Conservation (phyloP, 2,888 invertebrate genomes). For the Clitarchus hookeri region DNA sequence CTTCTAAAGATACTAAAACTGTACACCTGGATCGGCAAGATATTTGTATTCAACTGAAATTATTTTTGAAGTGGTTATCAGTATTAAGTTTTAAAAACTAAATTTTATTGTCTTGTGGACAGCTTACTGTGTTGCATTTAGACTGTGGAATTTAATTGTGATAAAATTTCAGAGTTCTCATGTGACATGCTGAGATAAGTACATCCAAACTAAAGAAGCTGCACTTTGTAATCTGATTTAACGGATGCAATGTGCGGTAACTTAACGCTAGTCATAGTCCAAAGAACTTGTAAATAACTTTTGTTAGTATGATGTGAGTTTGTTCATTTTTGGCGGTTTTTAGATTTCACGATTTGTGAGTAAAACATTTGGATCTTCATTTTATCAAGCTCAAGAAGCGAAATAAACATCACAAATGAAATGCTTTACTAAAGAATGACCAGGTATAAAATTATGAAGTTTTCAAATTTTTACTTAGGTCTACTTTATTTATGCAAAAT, state of each 20-base stretch:
- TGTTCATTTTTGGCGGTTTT: not conserved
- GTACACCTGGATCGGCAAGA: not conserved
- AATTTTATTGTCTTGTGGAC: too few relatives aligned
- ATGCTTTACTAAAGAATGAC: not conserved
- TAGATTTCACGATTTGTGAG: not conserved
- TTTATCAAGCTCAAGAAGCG: not conserved
- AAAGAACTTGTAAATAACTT: constrained; percentile 33
- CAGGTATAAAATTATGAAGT: not conserved
- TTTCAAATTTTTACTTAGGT: too few relatives aligned
- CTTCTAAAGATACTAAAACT: not conserved
- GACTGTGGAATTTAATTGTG: not conserved
- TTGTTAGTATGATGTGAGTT: not conserved
- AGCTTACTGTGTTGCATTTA: too few relatives aligned
- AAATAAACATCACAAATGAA: not conserved
- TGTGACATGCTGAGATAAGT: not conserved
- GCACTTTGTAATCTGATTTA: not conserved
- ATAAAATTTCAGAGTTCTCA: not conserved
- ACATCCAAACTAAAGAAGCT: not conserved
- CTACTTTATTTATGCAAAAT: not conserved
- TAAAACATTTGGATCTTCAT: not conserved
- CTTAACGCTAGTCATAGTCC: constrained; percentile 37
- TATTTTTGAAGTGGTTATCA: not conserved
- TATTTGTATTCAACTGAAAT: not conserved
- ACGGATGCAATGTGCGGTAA: not conserved
- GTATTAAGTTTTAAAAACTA: not conserved